Percentiles rank a stretch among this genome's conserved stretches.
Evolutionary conservation across 2,113 vertebrate genomes (phyloP).

Genomic region (Mastomys natalensis): DNA sequence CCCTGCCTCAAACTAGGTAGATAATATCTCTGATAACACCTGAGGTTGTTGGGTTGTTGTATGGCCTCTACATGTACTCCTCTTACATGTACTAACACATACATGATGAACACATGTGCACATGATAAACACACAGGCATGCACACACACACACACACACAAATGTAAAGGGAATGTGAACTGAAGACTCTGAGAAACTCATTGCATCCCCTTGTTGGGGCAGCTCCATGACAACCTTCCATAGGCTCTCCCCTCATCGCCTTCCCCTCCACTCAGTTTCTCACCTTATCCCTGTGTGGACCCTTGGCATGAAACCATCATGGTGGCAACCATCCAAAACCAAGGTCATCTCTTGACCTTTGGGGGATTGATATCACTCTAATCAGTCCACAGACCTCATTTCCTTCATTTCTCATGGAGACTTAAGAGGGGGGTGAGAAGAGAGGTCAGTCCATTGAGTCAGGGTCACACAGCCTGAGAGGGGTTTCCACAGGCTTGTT

Average conservation of each 20-base stretch:
- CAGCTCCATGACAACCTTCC: not conserved
- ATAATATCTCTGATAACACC: too few species aligned
- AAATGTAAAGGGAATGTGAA: not conserved
- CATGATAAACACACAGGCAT: not conserved
- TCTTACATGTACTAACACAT: not conserved
- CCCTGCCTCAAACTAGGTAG: not conserved
- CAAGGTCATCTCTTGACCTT: accelerated
- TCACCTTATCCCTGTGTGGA: accelerated
- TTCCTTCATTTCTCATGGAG: not conserved
- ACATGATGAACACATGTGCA: not conserved
- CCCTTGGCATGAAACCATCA: accelerated
- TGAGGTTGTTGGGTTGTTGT: too few species aligned
- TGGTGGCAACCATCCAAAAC: not conserved
- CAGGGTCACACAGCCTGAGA: not conserved
- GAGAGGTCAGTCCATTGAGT: not conserved
- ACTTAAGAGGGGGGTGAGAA: accelerated
- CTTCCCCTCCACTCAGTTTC: accelerated
- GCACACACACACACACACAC: not conserved
- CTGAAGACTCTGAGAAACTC: not conserved
- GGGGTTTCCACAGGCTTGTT: not conserved
- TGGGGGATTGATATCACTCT: accelerated
- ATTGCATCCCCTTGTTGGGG: too few species aligned
- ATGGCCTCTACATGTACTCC: not conserved
- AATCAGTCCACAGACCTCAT: accelerated
- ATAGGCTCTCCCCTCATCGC: not conserved